Base-by-base conservation (phyloP, 2,797 vertebrate species). In the Pitangus sulphuratus region DNA sequence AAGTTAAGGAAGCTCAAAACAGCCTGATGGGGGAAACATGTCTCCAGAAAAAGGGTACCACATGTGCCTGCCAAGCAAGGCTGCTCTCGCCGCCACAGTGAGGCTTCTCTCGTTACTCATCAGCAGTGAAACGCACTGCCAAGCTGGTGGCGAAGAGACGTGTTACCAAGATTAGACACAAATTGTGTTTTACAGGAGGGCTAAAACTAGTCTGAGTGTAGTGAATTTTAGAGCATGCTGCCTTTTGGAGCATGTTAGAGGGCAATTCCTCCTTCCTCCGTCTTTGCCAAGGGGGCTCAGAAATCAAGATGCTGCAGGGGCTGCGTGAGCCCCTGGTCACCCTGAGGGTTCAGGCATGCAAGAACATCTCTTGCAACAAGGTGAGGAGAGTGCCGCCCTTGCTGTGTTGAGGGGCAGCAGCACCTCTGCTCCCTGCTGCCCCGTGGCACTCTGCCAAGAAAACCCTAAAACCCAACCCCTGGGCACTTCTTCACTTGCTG, bases 371-470 rank as follows among this genome's bases (percentile, higher is more conserved):
- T n/a, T 7, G 12, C 25, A 45, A 6, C 15, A 24, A 37, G 3
- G 17, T 2, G 2, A 87, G 57, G 22, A 84, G 20, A 31, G 16
- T 19, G 26, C 12, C 64, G 77, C 40, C 20, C 45, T 37, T 50
- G 33, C 20, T 12, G 0, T 6, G 28, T 1, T 4, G 7, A 66
- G 44, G 12, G 31, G 33, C 69, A 44, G 86, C 64, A 77, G 56
- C 25, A 51, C 3, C 50, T 53, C 31, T 1, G 2, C 17, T 64
- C 44, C 56, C 15, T 70, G 15, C 6, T 0, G 0, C 12, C 40
- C 40, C 3, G 2, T 2, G 18, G 18, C 30, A 8, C 9, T 26
- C 40, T 26, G 71, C 28, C 57, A 56, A 57, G 40, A 35, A 78
- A 20, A 30, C 25, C 57, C 45, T 42, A 9, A 48, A 80, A 75